Percentiles rank a stretch among this genome's conserved stretches.
phyloP scores from a whole-genome alignment of 2,797 vertebrate genomes.

The Avahi laniger region DNA sequence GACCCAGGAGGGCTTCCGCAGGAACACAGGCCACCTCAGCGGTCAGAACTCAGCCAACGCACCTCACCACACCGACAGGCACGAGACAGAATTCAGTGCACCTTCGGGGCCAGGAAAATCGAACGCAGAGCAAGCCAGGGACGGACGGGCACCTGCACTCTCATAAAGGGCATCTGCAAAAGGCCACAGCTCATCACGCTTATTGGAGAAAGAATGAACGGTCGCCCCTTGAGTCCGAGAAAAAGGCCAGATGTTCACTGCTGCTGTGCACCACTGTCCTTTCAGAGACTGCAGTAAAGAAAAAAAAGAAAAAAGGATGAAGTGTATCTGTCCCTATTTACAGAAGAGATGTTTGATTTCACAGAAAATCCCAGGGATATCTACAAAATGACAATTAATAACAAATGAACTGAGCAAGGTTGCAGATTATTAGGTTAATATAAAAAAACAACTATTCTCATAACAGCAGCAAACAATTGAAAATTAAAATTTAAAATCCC shows the following conservation, averaged over 20 bases:
- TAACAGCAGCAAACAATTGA: not conserved
- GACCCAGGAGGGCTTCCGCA: accelerated
- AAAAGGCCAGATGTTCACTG: not conserved
- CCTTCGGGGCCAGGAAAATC: not conserved
- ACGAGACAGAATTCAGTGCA: not conserved
- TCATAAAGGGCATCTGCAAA: not conserved
- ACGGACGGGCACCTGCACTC: not conserved
- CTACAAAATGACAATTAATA: not conserved
- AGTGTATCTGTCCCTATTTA: not conserved
- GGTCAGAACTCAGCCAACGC: accelerated
- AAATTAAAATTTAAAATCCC: not conserved
- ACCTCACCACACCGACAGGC: too few species aligned
- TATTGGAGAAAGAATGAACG: not conserved
- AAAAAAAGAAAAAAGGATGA: not conserved
- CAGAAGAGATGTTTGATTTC: not conserved
- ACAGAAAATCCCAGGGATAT: not conserved
- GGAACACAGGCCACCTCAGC: not conserved
- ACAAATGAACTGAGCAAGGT: not conserved
- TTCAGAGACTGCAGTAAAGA: not conserved
- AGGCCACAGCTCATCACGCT: not conserved
- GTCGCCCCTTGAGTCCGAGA: accelerated
- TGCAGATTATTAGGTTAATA: not conserved
- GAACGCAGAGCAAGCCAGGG: not conserved
- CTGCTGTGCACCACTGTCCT: not conserved
- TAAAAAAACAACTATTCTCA: not conserved